Evolutionary conservation across 2,888 invertebrate species (phyloP).

Genomic region (Morinoia aosen): DNA sequence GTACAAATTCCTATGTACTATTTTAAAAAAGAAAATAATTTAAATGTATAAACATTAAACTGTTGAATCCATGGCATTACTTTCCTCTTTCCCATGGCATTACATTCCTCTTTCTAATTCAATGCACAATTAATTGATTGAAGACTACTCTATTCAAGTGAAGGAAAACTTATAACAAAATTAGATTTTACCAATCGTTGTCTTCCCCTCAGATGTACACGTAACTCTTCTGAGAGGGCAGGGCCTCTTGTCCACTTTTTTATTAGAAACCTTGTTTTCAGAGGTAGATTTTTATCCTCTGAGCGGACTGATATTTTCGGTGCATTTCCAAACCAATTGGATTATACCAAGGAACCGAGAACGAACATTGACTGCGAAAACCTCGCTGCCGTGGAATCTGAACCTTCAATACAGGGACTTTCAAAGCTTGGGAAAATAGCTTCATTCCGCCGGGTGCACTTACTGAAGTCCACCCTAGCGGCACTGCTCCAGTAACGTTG

Average conservation of each 20-base stretch:
- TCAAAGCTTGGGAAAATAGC: constrained; percentile 29
- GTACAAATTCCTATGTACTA: too few relatives aligned
- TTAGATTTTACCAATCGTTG: not conserved
- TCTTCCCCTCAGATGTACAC: not conserved
- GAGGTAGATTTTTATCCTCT: not conserved
- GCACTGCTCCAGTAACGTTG: constrained; percentile 13
- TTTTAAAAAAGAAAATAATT: too few relatives aligned
- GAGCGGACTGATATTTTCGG: not conserved
- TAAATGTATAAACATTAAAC: too few relatives aligned
- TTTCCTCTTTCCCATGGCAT: too few relatives aligned
- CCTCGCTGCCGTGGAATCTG: not conserved
- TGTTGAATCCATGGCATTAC: too few relatives aligned
- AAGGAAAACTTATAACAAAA: not conserved
- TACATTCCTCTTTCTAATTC: too few relatives aligned
- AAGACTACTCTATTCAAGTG: too few relatives aligned
- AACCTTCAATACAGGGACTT: constrained; percentile 27
- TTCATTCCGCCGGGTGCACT: constrained; percentile 33
- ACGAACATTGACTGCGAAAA: constrained; percentile 24
- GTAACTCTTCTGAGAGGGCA: not conserved
- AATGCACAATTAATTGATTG: too few relatives aligned
- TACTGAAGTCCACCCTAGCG: constrained; percentile 14
- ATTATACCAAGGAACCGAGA: not conserved
- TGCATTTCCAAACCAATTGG: constrained; percentile 46
- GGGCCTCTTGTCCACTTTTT: not conserved
- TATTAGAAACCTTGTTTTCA: not conserved